Conservation (phyloP, 2,888 invertebrate species). For the Volucella zonaria region DNA sequence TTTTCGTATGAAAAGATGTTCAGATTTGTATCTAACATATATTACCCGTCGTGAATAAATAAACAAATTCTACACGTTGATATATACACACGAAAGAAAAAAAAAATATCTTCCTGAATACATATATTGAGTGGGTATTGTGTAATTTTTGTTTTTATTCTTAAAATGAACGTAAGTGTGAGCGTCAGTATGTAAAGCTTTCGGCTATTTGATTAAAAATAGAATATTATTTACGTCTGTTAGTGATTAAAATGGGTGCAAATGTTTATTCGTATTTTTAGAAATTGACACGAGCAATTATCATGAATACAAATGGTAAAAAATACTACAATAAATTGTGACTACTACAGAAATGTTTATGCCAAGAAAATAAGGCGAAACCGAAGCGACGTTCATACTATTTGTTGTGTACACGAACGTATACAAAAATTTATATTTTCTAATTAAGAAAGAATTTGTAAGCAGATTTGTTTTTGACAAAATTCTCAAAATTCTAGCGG, state of each 20-base stretch:
- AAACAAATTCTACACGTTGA: neutral
- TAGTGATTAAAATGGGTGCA: conserved; percentile 66
- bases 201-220: conserved; percentile 64
- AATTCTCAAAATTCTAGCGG: too few relatives aligned
- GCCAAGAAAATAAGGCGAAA: neutral
- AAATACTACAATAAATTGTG: conserved; percentile 1
- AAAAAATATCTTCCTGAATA: conserved; percentile 41
- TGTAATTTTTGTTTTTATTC: conserved; percentile 50
- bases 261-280: conserved; percentile 58
- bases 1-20: conserved; percentile 1
- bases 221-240: conserved; percentile 71
- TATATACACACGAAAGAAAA: neutral
- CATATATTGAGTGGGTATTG: conserved; percentile 20
- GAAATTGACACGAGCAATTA: conserved; percentile 59
- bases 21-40: conserved; percentile 30
- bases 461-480: too few relatives aligned
- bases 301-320: conserved; percentile 44
- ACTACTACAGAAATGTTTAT: conserved; percentile 14
- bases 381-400: neutral
- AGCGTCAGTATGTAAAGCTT: conserved; percentile 28
- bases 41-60: conserved; percentile 69
- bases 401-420: neutral
- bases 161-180: conserved; percentile 15
- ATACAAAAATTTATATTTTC: neutral
- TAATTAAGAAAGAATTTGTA: too few relatives aligned